Base-by-base conservation (phyloP, 2,888 invertebrate species). In the Melangyna quadrimaculata region DNA sequence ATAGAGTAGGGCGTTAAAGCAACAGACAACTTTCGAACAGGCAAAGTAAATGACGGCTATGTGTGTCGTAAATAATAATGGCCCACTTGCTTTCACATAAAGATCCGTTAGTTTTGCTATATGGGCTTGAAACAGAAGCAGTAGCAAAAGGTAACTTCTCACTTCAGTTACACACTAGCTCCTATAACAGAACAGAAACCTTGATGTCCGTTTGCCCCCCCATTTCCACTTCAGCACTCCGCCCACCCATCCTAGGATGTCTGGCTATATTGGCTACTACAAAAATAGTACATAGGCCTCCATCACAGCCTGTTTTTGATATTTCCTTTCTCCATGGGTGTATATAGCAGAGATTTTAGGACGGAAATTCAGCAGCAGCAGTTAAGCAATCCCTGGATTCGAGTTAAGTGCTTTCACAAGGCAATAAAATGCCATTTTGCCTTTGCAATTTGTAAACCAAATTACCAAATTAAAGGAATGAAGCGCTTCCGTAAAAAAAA, bases 371-470 rank as follows among this genome's bases (percentile, higher is more conserved):
- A 59, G 71, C 53, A 61, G 45, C 73, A 77, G 81, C 81, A 73
- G 75, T 86, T 53, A 40, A 77, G 80, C 75, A 80, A 86, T 81
- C 84, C 84, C 80, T 80, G 75, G 84, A 71, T 81, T 86, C 80
- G 77, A 86, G 80, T 86, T 86, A 86, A 86, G 86, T 86, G 86
- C 86, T 86, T 86, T 86, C 80, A 80, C 86, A 81, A 81, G 81
- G 81, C 80, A 86, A 86, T 80, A 86, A 86, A 86, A 86, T 86
- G 80, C 80, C 81, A 80, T 86, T 81, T 86, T 80, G 86, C 81
- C 72, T 77, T 81, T 80, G 86, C 86, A 86, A 86, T 86, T 86
- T 86, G 86, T 86, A 86, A 81, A 81, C 86, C 86, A 80, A 86
- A 86, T 86, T 86, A 81, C 86, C 77, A 81, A 86, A 80, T 80